Conservation (phyloP, 2,888 invertebrate genomes). For the Drosophila barbarae region DNA sequence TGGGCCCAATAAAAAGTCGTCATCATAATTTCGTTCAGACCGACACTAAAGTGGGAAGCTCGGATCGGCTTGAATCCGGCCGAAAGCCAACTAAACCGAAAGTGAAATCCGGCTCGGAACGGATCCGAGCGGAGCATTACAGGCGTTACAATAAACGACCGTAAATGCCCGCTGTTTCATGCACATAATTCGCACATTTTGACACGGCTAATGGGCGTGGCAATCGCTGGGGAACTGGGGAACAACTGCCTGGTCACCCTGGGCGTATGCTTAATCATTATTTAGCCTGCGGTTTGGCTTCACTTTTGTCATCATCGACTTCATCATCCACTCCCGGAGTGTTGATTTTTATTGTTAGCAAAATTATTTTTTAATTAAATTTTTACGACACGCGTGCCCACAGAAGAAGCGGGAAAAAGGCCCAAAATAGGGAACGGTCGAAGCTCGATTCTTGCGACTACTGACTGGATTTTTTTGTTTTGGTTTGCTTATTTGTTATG, state of each 20-base stretch:
- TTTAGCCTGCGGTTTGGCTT: conserved; percentile 42
- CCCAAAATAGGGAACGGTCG: conserved; percentile 34
- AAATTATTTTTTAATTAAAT: conserved; percentile 73
- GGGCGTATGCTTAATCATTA: conserved; percentile 61
- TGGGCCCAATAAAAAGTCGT: conserved; percentile 64
- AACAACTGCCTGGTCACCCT: conserved; percentile 24
- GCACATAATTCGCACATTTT: conserved; percentile 73
- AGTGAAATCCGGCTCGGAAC: conserved; percentile 20
- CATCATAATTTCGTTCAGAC: conserved; percentile 66
- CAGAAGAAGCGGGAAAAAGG: conserved; percentile 17
- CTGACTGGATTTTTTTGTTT: conserved; percentile 11
- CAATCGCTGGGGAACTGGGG: conserved; percentile 24
- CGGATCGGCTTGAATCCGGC: conserved; percentile 14
- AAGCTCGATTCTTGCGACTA: conserved; percentile 48
- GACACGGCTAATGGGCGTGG: conserved; percentile 63
- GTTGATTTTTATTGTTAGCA: conserved; percentile 67
- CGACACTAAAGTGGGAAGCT: conserved; percentile 39
- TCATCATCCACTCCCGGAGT: conserved; percentile 46
- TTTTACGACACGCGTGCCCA: conserved; percentile 63
- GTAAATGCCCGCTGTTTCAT: conserved; percentile 63
- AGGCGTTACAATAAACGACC: conserved; percentile 45
- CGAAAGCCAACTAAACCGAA: conserved; percentile 32
- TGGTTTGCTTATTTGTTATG: conserved; percentile 11
- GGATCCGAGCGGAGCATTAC: conserved; percentile 7
- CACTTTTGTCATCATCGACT: conserved; percentile 25